Conservation (phyloP, 2,113 vertebrate genomes). For the Echinops telfairi region DNA sequence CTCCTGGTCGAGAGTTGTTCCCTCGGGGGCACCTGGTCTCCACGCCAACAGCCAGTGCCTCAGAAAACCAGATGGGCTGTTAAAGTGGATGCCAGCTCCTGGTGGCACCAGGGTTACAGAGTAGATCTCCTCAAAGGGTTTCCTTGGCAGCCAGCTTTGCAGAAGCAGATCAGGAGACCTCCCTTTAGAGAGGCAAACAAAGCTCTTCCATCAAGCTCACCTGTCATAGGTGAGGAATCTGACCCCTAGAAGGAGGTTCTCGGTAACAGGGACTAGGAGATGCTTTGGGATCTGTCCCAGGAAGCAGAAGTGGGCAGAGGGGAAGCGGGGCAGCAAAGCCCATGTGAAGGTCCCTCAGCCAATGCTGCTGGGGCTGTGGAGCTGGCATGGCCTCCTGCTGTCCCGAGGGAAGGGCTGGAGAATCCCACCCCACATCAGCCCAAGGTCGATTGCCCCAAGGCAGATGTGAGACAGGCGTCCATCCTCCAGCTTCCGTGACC, state of each 20-base stretch:
- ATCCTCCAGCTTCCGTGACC: no score
- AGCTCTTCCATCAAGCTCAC: background rate
- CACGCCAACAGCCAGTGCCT: background rate
- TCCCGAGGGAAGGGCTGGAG: no score
- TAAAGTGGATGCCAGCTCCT: no score
- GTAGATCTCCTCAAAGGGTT: no score
- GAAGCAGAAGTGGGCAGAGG: background rate
- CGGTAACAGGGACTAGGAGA: background rate
- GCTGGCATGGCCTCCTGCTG: no score
- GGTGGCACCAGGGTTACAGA: no score
- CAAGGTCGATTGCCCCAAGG: no score
- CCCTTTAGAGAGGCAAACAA: background rate
- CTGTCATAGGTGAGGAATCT: background rate
- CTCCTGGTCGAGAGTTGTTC: background rate
- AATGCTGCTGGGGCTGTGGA: background rate
- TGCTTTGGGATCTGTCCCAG: no score
- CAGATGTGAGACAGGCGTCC: no score
- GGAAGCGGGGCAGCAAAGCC: background rate
- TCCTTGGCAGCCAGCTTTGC: background rate
- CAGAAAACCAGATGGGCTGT: background rate
- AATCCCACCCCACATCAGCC: no score
- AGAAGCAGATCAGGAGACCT: background rate
- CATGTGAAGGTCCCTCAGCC: background rate
- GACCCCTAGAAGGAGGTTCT: background rate
- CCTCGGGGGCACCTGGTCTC: background rate